Evolutionary conservation across 2,888 invertebrate genomes (phyloP), one percentile per base, ranked within the genome.

Genomic region (Omphaloscelis lunosa): DNA sequence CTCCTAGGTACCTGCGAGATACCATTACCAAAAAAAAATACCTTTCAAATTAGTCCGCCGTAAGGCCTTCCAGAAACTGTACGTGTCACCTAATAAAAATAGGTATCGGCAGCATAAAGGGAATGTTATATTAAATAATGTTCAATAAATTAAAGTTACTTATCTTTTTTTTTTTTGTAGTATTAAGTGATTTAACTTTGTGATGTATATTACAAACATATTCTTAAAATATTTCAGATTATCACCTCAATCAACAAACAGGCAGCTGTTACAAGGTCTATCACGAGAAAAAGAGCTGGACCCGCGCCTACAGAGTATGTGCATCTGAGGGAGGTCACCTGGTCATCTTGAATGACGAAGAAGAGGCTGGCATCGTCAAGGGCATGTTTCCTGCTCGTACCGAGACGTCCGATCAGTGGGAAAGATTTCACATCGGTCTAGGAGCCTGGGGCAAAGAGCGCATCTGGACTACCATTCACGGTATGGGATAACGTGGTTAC

Each of bases 221-320:
- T 6, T 48, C 15, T 45, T 23, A 17, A 12, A 17, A n/a, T 4
- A 29, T 82, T 84, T 17, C 70, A 82, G 82, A 70, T 23, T 82
- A 82, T 59, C 53, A 41, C 7, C 29, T 75, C 4, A 61, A 85
- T 53, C 27, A 75, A 11, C 62, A 41, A 12, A 81, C 82, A 29
- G 82, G 85, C n/a, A 85, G 82, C 29, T 82, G 85, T 58, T 82
- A 82, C 34, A 82, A 85, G 34, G 17, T 75, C 2, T 82, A 82
- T 29, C 12, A 0, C 4, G 59, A 68, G 1, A n/a, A 12, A 5
- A 48, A 59, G 17, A 34, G 34, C 0, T 82, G 82, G 82, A 7
- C 29, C 5, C 69, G 70, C 1, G 82, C 82, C 1, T 72, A 80
- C 61, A 65, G 39, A 8, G 69, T 69, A 45, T 82, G 85, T 27